phyloP scores from a whole-genome alignment of 1,140 invertebrate species.

The Drosophila jambulina region DNA sequence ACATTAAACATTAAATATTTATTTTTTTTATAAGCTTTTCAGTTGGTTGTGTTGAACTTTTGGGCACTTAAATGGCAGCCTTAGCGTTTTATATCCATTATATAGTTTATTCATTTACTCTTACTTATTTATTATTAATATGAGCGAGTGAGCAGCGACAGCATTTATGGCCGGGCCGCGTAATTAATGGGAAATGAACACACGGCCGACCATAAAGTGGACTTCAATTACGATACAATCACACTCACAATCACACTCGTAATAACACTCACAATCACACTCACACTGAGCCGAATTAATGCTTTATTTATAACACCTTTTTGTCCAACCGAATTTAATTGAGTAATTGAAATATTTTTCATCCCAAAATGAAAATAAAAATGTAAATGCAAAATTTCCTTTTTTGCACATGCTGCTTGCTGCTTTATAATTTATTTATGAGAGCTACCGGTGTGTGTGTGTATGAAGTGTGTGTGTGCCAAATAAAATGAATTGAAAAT shows the following conservation, averaged over 20 bases:
- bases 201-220: slow-evolving; percentile 61
- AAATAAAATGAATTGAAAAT: slow-evolving; percentile 45
- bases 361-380: slow-evolving; percentile 8
- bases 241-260: slow-evolving; percentile 2
- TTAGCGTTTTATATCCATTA: slow-evolving; percentile 58
- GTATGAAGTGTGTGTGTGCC: slow-evolving; percentile 15
- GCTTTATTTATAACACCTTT: slow-evolving; percentile 71
- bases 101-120: slow-evolving; percentile 65
- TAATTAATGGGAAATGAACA: slow-evolving; percentile 71
- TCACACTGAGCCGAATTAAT: slow-evolving; percentile 21
- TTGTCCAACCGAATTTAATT: slow-evolving; percentile 66
- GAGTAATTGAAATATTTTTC: slow-evolving; percentile 73
- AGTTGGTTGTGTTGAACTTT: slow-evolving; percentile 63
- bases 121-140: slow-evolving; percentile 73
- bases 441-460: background rate
- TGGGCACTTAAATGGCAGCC: slow-evolving; percentile 58
- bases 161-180: slow-evolving; percentile 41
- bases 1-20: slow-evolving; percentile 11
- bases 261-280: slow-evolving; percentile 1
- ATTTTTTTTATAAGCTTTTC: slow-evolving; percentile 55
- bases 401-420: slow-evolving; percentile 49
- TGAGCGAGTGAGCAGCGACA: slow-evolving; percentile 27
- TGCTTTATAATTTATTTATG: slow-evolving; percentile 63
- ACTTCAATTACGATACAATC: slow-evolving; percentile 60
- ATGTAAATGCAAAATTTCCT: slow-evolving; percentile 64